Conservation (phyloP, 2,888 invertebrate genomes). For the Agrochola lychnidis region DNA sequence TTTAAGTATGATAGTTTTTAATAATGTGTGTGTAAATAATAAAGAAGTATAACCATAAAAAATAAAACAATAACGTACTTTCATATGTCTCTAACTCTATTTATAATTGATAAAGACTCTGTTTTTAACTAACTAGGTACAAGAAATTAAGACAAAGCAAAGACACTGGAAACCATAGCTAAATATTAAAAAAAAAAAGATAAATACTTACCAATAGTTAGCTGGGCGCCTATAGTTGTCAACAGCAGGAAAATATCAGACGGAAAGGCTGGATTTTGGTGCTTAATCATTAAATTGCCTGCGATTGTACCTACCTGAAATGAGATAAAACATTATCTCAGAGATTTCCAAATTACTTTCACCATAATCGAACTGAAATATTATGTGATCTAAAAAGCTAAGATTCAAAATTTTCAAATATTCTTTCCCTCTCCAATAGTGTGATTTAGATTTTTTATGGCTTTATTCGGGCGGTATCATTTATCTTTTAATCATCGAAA, state of each 20-base stretch:
- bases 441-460: no score
- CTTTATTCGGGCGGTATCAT: no score
- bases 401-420: background rate
- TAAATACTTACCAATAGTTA: conserved; percentile 75
- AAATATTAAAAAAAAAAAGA: no score
- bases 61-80: no score
- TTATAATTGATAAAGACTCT: background rate
- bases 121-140: background rate
- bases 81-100: no score
- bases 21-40: no score
- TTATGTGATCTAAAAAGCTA: background rate
- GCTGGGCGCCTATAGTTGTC: conserved; percentile 76
- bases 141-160: background rate
- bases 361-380: no score
- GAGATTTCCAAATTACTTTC: no score
- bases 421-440: background rate
- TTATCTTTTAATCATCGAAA: background rate
- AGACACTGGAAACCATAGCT: no score
- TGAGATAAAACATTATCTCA: background rate
- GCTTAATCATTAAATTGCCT: conserved; percentile 93
- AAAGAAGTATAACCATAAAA: no score
- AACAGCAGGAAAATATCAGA: conserved; percentile 92
- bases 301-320: conserved; percentile 92
- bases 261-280: conserved; percentile 92
- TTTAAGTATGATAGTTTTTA: no score